Base-by-base conservation (phyloP, 2,888 invertebrate species). In the Stegophylla sp. region DNA sequence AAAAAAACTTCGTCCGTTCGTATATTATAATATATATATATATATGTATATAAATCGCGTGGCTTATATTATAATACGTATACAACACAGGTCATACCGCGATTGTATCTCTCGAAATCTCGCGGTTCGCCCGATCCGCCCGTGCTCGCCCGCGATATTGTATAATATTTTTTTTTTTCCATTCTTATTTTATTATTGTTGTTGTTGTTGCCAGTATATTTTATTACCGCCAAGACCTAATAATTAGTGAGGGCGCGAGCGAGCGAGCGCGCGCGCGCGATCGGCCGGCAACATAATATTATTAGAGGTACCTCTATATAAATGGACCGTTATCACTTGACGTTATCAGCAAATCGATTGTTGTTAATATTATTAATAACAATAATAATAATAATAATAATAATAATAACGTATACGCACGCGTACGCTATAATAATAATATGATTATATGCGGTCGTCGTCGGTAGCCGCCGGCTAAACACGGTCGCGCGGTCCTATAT, bases 301-400 rank as follows among this genome's bases (percentile, higher is more conserved):
- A 34, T 34, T 5, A n/a, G n/a, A n/a, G n/a, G n/a, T n/a, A n/a
- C n/a, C n/a, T n/a, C n/a, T 34, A 17, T 34, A 59, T 28, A 28
- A 61, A 23, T 4, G 64, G 64, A 23, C 41, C 34, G 53, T 13
- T 76, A 66, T 66, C 75, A 76, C 66, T 66, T 53, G 75, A 76
- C 75, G 75, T 76, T 76, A 76, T 76, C 75, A 53, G 53, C 75
- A 64, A n/a, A 76, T 76, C 23, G 75, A 76, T 66, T 66, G 75
- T 76, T 66, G 53, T 66, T 66, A 66, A 43, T 64, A 76, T 66
- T 66, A 64, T 76, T 66, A 66, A 76, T 66, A 66, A 43, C 51
- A 64, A 64, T 75, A 64, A 63, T 61, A 72, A 34, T 34, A 7
- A 34, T 34, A 34, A 34, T 23, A 56, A 23, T 26, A 59, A 23